Conservation (phyloP, 2,113 vertebrate genomes). For the Nycticryphes semicollaris region DNA sequence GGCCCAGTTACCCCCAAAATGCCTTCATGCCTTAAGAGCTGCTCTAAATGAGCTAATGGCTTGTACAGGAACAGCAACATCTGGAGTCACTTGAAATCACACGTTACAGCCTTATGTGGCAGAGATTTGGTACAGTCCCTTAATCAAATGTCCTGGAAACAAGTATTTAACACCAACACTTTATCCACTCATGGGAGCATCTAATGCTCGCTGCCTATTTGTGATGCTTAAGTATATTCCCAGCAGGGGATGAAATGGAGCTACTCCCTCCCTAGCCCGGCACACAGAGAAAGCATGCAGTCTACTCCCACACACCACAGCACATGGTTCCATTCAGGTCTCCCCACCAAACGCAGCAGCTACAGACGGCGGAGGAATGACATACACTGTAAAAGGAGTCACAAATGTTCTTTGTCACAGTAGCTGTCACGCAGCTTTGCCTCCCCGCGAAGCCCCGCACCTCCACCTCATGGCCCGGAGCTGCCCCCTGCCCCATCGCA, state of each 20-base stretch:
- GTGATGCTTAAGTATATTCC: conserved; percentile 22
- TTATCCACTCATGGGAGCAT: conserved; percentile 18
- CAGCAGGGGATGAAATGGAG: not conserved
- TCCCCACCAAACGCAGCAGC: conserved; percentile 34
- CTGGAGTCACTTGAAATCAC: not conserved
- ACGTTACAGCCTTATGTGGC: not conserved
- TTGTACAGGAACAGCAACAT: conserved; percentile 40
- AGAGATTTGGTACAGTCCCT: conserved; percentile 57
- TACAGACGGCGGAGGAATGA: not conserved
- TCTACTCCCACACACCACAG: conserved; percentile 37
- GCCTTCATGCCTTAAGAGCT: conserved; percentile 7
- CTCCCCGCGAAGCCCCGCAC: not conserved
- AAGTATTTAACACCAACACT: conserved; percentile 26
- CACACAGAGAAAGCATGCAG: conserved; percentile 56
- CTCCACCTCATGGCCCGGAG: not conserved
- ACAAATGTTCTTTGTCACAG: conserved; percentile 17
- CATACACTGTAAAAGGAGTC: not conserved
- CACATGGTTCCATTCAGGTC: conserved; percentile 31
- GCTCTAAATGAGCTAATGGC: conserved; percentile 55
- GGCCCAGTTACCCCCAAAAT: conserved; percentile 24
- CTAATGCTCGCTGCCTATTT: conserved; percentile 40
- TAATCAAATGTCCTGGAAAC: conserved; percentile 4
- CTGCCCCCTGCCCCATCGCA: not conserved
- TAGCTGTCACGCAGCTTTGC: not conserved
- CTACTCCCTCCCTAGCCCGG: conserved; percentile 47